Evolutionary conservation across 1,140 invertebrate species (phyloP), one percentile per base, ranked within the genome.

Genomic region (Drosophila funebris): DNA sequence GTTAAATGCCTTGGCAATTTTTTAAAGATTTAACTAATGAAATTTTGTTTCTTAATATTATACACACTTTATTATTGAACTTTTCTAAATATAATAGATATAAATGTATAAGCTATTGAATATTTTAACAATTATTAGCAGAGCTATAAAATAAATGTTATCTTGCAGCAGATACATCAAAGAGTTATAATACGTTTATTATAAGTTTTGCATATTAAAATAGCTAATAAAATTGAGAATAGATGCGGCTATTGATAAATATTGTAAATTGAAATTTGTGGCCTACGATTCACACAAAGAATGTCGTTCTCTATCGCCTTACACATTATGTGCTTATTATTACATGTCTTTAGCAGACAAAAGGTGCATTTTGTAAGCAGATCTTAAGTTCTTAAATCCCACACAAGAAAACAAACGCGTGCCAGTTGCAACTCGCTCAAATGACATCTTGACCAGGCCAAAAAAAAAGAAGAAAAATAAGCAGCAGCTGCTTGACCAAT

Each of bases 401-500:
- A 48, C 63, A 85, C 63, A 85, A 73, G 73, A 41, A 20, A 43
- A 9, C 7, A 14, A 62, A 84, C 81, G 78, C 81, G 82, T 85
- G 81, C 81, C 81, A 57, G 41, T 76, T 68, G 71, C 43, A 58
- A 33, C 22, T 9, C 4, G 16, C 5, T 48, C 33, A 3, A 16
- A 46, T 20, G 66, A 63, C 53, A 60, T 43, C 36, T 68, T 60
- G 44, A 14, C 44, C 52, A 11, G 33, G 33, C 33, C 33, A 29
- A 67, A 54, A 44, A 22, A n/a, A n/a, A n/a, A n/a, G n/a, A n/a
- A n/a, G n/a, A n/a, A n/a, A n/a, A n/a, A n/a, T n/a, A n/a, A n/a
- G n/a, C n/a, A n/a, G 31, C 81, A 70, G 73, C 82, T 81, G 77
- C 70, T 63, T 63, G 76, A 44, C 72, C 79, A 77, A 56, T 14